These are phyloP conservation scores for Lateolabrax maculatus DNA, from an alignment of 2,797 vertebrate species.

Conservation along the genomic window DNA sequence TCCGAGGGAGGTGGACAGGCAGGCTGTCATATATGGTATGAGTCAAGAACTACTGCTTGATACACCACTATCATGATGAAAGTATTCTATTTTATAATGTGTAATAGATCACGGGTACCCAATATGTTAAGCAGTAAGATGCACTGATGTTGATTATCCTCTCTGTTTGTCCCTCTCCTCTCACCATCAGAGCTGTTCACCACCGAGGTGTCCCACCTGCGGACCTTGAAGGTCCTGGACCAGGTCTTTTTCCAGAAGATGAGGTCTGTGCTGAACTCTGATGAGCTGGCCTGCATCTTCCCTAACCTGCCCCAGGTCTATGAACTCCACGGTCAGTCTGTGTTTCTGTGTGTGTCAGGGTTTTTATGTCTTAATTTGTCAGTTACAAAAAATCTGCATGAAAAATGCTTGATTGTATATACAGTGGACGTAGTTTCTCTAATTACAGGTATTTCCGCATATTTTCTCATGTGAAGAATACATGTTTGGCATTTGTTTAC, in stretches of 20 bases:
- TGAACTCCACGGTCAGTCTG: constrained; percentile 91
- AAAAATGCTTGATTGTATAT: background rate
- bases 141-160: background rate
- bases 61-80: too few species aligned
- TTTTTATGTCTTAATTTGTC: background rate
- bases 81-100: background rate
- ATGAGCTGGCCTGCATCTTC: constrained; percentile 93
- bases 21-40: constrained; percentile 95
- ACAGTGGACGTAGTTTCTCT: background rate
- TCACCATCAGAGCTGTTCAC: constrained; percentile 89
- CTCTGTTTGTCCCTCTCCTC: background rate
- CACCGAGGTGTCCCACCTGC: constrained; percentile 92
- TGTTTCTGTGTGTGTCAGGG: background rate
- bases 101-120: background rate
- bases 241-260: constrained; percentile 94
- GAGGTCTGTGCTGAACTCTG: constrained; percentile 86
- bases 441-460: background rate
- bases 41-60: too few species aligned
- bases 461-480: background rate
- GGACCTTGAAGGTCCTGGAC: constrained; percentile 92
- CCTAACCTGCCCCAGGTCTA: constrained; percentile 93
- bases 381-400: too few species aligned
- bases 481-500: background rate
- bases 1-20: constrained; percentile 90
- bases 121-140: background rate